Percentiles rank a stretch among this genome's conserved stretches.
These are phyloP conservation scores for Nanorana parkeri DNA, from an alignment of 2,113 vertebrate species.

Conservation along the genomic window DNA sequence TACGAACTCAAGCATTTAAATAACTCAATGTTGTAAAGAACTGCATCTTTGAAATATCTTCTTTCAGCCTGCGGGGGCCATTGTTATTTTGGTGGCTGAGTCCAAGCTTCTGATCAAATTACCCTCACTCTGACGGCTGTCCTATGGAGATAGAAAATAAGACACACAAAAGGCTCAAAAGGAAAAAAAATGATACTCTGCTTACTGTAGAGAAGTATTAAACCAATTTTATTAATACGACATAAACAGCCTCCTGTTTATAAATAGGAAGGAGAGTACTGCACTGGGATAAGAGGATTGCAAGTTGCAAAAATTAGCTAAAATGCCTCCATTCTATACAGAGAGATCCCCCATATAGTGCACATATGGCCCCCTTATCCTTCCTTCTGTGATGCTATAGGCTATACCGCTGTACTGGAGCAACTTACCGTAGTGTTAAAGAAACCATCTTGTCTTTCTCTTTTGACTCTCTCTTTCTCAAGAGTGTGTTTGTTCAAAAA, in stretches of 20 bases:
- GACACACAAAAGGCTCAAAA: background rate
- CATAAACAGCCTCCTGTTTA: background rate
- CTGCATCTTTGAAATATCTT: background rate
- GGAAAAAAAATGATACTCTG: background rate
- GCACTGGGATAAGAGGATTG: too few species aligned
- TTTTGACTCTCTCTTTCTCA: too few species aligned
- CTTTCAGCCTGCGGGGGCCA: slow-evolving; percentile 6
- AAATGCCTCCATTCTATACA: too few species aligned
- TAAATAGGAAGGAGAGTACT: too few species aligned
- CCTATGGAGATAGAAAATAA: background rate
- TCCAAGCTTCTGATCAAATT: slow-evolving; percentile 32
- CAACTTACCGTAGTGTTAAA: too few species aligned
- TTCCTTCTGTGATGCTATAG: too few species aligned
- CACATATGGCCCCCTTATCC: too few species aligned
- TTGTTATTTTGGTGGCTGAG: background rate
- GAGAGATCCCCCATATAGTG: too few species aligned
- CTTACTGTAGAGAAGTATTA: background rate
- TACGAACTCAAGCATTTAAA: background rate
- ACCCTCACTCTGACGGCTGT: slow-evolving; percentile 18
- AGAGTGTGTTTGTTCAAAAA: too few species aligned
- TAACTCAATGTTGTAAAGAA: background rate
- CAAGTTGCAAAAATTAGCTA: too few species aligned
- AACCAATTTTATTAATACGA: background rate
- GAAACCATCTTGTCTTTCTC: too few species aligned
- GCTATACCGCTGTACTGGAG: too few species aligned